A percentile compares a stretch with the other conserved stretches of the same genome.
Conservation (phyloP, 2,113 vertebrate genomes). For the Phylloscopus trochilus region DNA sequence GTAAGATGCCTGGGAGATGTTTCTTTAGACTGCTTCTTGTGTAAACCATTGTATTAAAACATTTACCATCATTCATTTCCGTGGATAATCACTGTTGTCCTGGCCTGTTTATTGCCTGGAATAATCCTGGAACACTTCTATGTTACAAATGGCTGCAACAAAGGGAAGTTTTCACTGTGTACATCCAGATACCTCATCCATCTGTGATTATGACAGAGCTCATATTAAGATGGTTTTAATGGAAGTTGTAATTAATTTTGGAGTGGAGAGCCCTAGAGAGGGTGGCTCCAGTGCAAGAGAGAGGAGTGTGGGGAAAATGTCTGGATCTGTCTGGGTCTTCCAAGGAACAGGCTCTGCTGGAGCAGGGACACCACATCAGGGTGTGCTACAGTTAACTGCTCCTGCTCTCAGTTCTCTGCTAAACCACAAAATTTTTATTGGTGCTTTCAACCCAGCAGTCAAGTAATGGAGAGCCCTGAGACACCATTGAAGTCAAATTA, state of each 20-base stretch:
- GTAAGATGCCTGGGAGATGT: not conserved
- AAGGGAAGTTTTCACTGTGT: not conserved
- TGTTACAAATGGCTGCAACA: not conserved
- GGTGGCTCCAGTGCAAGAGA: not conserved
- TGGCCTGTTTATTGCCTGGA: not conserved
- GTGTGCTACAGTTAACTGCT: not conserved
- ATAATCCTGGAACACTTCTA: not conserved
- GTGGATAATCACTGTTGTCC: not conserved
- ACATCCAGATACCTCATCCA: not conserved
- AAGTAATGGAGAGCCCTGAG: not conserved
- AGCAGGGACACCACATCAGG: not conserved
- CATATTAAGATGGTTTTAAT: not conserved
- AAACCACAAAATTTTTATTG: not conserved
- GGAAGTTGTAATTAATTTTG: not conserved
- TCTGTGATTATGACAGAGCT: not conserved
- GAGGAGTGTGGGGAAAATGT: not conserved
- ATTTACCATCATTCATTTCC: not conserved
- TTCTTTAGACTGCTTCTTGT: not conserved
- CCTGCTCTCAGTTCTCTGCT: not conserved
- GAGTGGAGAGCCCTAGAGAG: not conserved
- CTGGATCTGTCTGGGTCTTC: not conserved
- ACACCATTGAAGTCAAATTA: not conserved
- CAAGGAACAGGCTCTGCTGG: not conserved
- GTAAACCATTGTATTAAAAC: constrained; percentile 20
- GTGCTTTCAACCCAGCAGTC: not conserved